A percentile compares a stretch with the other conserved stretches of the same genome.
Conservation (phyloP, 2,888 invertebrate genomes). For the Leucophenga maculata region DNA sequence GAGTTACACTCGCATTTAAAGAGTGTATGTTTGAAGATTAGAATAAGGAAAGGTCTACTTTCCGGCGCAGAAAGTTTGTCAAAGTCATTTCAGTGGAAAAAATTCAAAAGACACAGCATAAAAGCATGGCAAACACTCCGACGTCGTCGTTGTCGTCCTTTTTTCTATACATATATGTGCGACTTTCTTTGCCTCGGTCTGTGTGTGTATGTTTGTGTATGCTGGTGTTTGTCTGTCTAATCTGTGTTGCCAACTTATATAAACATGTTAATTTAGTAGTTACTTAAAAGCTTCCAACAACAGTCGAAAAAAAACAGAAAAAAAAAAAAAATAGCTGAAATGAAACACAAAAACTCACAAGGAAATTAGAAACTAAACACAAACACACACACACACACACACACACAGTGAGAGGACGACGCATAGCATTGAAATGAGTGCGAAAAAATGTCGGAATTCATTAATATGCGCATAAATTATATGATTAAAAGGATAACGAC, state of each 20-base stretch:
- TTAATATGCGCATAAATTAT: conserved; percentile 45
- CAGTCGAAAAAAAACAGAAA: neutral
- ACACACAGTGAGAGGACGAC: too few relatives aligned
- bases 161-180: neutral
- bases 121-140: neutral
- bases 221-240: neutral
- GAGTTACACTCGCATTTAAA: too few relatives aligned
- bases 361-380: conserved; percentile 8
- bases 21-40: too few relatives aligned
- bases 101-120: neutral
- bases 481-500: conserved; percentile 39
- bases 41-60: neutral
- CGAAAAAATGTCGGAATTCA: conserved; percentile 14
- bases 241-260: conserved; percentile 14
- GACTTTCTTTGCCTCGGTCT: neutral
- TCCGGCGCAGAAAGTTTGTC: conserved; percentile 3
- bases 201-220: neutral
- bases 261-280: conserved; percentile 18
- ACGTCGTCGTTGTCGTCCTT: neutral
- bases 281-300: conserved; percentile 1
- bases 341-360: neutral
- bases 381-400: too few relatives aligned
- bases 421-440: conserved; percentile 11
- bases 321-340: neutral
- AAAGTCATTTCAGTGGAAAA: neutral